phyloP scores from a whole-genome alignment of 2,888 invertebrate species.

The Deroplatys truncata region DNA sequence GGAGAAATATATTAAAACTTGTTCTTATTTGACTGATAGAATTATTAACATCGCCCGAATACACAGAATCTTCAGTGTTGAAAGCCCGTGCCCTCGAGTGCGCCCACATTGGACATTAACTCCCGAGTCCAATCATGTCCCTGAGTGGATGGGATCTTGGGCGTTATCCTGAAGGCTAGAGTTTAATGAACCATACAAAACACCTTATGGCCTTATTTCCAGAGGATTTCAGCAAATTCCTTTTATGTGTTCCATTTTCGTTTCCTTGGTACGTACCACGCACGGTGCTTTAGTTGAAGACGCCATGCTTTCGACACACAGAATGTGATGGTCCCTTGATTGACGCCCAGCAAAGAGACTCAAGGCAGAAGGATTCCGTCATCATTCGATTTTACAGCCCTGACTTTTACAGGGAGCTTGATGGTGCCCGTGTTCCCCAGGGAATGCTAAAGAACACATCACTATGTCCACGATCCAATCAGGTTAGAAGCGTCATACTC shows the following conservation, averaged over 20 bases:
- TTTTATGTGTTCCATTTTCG: not conserved
- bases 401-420: not conserved
- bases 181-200: no score
- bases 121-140: no score
- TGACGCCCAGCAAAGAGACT: not conserved
- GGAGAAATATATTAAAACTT: no score
- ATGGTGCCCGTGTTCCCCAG: not conserved
- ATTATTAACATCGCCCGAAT: no score
- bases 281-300: not conserved
- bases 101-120: no score
- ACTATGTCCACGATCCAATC: not conserved
- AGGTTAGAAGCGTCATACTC: not conserved
- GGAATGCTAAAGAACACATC: not conserved
- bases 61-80: no score
- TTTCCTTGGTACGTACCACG: not conserved
- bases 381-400: not conserved
- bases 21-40: no score
- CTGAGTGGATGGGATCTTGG: no score
- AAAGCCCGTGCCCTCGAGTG: no score
- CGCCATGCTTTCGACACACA: not conserved
- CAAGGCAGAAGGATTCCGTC: not conserved
- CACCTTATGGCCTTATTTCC: not conserved
- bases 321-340: not conserved
- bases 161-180: no score
- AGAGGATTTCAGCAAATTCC: not conserved